Conservation (phyloP, 1,140 invertebrate genomes). For the Marisa cornuarietis region DNA sequence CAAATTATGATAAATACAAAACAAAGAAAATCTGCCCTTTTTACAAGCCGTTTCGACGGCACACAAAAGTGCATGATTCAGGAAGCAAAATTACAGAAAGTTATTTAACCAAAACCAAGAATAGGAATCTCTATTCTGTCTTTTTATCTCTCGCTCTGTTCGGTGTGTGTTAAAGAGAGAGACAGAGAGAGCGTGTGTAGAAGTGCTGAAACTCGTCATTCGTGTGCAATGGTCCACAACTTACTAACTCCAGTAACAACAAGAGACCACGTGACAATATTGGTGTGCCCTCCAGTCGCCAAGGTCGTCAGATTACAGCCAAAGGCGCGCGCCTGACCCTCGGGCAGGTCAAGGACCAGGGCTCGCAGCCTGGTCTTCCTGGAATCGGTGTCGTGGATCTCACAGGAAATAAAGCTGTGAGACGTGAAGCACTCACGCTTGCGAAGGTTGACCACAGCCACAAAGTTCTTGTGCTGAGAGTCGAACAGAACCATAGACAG, state of each 20-base stretch:
- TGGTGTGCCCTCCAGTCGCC: not conserved
- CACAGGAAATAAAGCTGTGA: not conserved
- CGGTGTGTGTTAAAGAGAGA: no score
- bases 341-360: not conserved
- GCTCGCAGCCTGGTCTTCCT: not conserved
- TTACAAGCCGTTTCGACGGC: no score
- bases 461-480: not conserved
- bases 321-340: not conserved
- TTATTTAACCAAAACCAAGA: no score
- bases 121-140: no score
- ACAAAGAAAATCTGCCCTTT: no score
- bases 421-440: conserved; percentile 1
- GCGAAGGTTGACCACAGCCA: not conserved
- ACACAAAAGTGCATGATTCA: no score
- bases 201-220: no score
- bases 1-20: no score
- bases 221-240: not conserved
- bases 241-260: not conserved
- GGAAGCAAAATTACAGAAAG: no score
- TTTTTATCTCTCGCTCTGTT: no score
- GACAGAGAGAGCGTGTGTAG: no score
- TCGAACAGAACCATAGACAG: not conserved
- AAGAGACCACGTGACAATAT: conserved; percentile 4
- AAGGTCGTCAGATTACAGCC: not conserved
- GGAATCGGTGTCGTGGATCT: not conserved